phyloP scores from a whole-genome alignment of 1,140 invertebrate genomes.

The Littorina saxatilis region DNA sequence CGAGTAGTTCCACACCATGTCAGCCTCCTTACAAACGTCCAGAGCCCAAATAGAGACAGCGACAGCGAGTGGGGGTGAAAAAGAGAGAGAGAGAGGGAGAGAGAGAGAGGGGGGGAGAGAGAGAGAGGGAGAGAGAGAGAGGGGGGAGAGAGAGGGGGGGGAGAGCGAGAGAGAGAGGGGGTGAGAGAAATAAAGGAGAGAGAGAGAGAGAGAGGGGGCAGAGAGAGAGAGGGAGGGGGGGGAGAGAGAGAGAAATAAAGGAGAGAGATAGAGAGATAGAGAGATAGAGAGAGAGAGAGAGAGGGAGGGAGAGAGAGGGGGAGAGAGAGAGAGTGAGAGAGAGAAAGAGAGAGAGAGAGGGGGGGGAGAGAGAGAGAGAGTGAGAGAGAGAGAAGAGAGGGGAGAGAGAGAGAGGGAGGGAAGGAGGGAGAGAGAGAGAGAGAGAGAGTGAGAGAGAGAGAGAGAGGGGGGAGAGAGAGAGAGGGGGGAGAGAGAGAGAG shows the following conservation, averaged over 20 bases:
- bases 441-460: slow-evolving; percentile 8
- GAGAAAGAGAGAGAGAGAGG: slow-evolving; percentile 1
- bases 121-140: background rate
- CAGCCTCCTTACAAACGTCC: too few relatives aligned
- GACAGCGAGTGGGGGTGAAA: background rate
- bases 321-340: background rate
- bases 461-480: background rate
- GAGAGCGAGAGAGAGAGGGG: too few relatives aligned
- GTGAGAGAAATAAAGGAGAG: background rate
- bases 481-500: background rate
- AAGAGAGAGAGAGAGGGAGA: background rate
- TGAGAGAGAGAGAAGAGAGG: background rate
- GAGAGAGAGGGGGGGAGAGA: background rate
- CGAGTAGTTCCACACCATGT: too few relatives aligned
- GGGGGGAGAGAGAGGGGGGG: too few relatives aligned
- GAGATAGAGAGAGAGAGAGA: background rate
- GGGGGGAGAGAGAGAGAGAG: background rate
- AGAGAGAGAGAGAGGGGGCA: background rate
- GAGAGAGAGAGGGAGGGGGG: background rate
- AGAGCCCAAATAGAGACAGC: too few relatives aligned
- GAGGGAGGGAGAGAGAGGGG: slow-evolving; percentile 6
- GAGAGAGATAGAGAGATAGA: too few relatives aligned
- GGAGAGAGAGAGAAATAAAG: slow-evolving; percentile 1
- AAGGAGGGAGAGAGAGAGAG: background rate
- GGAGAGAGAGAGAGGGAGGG: background rate